These are phyloP conservation scores for Catostomus latipinnis DNA, from an alignment of 2,797 vertebrate genomes.

Conservation along the genomic window DNA sequence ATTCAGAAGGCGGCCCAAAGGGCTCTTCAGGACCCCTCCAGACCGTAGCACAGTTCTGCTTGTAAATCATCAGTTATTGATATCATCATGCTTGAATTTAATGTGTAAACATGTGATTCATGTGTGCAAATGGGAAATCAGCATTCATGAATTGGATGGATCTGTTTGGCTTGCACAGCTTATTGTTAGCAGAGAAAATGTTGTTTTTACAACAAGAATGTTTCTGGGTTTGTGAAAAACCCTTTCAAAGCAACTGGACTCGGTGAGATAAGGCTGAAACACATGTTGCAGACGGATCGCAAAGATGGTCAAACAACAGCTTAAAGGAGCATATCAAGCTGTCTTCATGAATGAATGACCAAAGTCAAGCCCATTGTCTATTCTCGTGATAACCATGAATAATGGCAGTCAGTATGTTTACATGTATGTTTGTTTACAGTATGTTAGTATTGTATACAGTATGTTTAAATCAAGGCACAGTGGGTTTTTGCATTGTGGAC, in stretches of 20 bases:
- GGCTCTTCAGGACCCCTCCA: conserved; percentile 52
- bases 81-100: conserved; percentile 33
- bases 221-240: conserved; percentile 11
- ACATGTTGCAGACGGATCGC: conserved; percentile 24
- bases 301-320: neutral
- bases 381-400: too few species aligned
- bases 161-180: conserved; percentile 12
- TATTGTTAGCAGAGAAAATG: neutral
- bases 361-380: too few species aligned
- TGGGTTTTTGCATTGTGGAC: too few species aligned
- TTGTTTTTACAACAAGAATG: neutral
- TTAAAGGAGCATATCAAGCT: too few species aligned
- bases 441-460: too few species aligned
- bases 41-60: conserved; percentile 45
- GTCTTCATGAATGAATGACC: too few species aligned
- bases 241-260: conserved; percentile 19
- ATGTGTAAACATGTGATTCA: conserved; percentile 33
- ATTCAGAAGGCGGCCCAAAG: conserved; percentile 48
- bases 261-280: conserved; percentile 25
- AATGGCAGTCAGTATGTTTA: too few species aligned
- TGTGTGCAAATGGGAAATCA: conserved; percentile 36
- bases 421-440: too few species aligned
- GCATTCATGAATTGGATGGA: conserved; percentile 13
- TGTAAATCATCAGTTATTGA: conserved; percentile 53
- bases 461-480: too few species aligned